Evolutionary conservation across 2,113 vertebrate species (phyloP).

Genomic region (Macrotis lagotis): DNA sequence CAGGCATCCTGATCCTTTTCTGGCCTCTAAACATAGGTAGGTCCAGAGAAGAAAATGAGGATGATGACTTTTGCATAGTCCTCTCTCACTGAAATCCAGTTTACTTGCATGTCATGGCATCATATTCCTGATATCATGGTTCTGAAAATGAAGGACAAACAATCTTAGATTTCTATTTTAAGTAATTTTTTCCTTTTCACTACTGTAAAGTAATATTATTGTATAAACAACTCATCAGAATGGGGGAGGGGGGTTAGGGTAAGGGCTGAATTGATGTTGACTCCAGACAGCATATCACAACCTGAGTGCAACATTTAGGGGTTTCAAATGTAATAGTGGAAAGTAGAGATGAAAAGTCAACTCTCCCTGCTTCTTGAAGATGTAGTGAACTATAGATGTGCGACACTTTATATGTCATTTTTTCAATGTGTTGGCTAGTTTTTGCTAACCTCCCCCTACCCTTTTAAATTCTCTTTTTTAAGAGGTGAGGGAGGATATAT

Average conservation of each 20-base stretch:
- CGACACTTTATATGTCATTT: neutral
- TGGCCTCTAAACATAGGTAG: too few species aligned
- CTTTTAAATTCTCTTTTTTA: neutral
- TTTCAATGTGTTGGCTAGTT: neutral
- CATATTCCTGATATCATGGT: too few species aligned
- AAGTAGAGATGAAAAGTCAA: neutral
- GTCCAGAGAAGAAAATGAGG: too few species aligned
- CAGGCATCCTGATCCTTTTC: too few species aligned
- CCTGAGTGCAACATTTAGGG: neutral
- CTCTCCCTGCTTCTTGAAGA: too few species aligned
- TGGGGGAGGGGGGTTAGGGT: neutral
- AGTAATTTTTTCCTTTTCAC: neutral
- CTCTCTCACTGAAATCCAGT: too few species aligned
- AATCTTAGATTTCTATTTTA: neutral
- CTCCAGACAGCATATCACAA: neutral
- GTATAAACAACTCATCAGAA: neutral
- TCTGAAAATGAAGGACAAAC: too few species aligned
- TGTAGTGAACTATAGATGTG: too few species aligned
- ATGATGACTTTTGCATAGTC: too few species aligned
- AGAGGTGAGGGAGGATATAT: neutral
- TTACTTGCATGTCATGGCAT: too few species aligned
- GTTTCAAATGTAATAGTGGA: neutral
- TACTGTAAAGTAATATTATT: neutral
- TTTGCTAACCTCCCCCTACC: neutral
- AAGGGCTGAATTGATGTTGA: neutral